Base-by-base conservation (phyloP, 1,140 invertebrate genomes). In the Zophobas morio region DNA sequence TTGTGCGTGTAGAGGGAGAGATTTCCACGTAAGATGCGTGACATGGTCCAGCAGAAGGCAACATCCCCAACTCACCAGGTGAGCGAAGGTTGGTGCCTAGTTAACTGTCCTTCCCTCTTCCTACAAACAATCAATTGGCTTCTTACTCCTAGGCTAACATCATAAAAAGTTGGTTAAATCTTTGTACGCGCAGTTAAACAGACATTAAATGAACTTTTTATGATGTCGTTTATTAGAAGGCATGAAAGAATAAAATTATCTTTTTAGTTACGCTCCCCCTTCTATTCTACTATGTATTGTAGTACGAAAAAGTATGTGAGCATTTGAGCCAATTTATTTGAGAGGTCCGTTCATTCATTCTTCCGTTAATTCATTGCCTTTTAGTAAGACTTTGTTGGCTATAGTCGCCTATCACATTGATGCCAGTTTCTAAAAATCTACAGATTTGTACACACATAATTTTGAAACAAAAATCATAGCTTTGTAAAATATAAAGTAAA, bases 11-110 rank as follows among this genome's bases (percentile, higher is more conserved):
- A 87, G 86, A 85, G 90, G 89, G 91, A 92, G 88, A 90, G 88
- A 87, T 91, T 91, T 88, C 91, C 91, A 82, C 89, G 90, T 88
- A 92, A 92, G 91, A 92, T 91, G 90, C 90, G 90, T 85, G 91
- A 92, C 88, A 88, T 92, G 87, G 90, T 92, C 83, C 89, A 90
- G 85, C 88, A 81, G 78, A 83, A 82, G 74, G 79, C 82, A 77
- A 75, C 80, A 56, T 56, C 78, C 47, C 77, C 77, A 76, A 82
- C 76, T 63, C 75, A 74, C 75, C 77, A 85, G 84, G 83, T 85
- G 86, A 84, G 84, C 82, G 79, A 81, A 82, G 74, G 79, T 82
- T 81, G 77, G 81, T 81, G 78, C 79, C 79, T 80, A 80, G 32
- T 77, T 74, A 75, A 79, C 78, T 77, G 70, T 70, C 63, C 75